Evolutionary conservation across 2,888 invertebrate genomes (phyloP), one percentile per base, ranked within the genome.

Genomic region (Caenorhabditis sp.): DNA sequence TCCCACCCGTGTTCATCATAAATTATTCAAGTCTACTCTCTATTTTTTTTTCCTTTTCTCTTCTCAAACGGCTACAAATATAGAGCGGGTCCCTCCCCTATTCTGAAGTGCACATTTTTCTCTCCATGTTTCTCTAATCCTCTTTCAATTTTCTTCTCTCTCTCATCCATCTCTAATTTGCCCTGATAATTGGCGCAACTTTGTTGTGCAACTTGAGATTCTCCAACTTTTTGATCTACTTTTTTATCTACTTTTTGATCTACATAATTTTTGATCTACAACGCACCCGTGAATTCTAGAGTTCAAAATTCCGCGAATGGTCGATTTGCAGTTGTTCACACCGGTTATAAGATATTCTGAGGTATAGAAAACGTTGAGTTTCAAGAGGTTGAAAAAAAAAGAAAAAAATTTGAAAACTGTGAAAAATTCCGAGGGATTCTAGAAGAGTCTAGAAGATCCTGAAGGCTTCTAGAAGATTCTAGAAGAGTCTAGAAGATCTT

Each of bases 271-370:
- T 4, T 44, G 44, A 44, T 44, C n/a, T 44, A 16, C 44, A n/a
- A 44, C 12, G 5, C 44, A 28, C 0, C 26, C 1, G 2, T n/a
- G 31, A 31, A 63, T 73, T 66, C 73, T 63, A 64, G 51, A 54
- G 2, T 10, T 38, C 38, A 38, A 38, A 72, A 61, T 44, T 49
- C 41, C 19, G 19, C 16, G 38, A 44, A 83, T 84, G 83, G 83
- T 84, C 75, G 83, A 84, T 72, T 64, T 84, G 72, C 80, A 80
- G 47, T 51, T 84, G 68, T 80, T 84, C 61, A 80, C 83, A 19
- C 80, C 83, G 44, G 26, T 73, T 10, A 58, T 83, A 31, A 64
- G 82, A 31, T 64, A 72, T 31, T 41, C 73, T 7, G 82, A 82
- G 82, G 82, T 82, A 73, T 31, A 19, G 24, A 31, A 5, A 41